Conservation (phyloP, 2,797 vertebrate genomes). For the Naso thynnoides region DNA sequence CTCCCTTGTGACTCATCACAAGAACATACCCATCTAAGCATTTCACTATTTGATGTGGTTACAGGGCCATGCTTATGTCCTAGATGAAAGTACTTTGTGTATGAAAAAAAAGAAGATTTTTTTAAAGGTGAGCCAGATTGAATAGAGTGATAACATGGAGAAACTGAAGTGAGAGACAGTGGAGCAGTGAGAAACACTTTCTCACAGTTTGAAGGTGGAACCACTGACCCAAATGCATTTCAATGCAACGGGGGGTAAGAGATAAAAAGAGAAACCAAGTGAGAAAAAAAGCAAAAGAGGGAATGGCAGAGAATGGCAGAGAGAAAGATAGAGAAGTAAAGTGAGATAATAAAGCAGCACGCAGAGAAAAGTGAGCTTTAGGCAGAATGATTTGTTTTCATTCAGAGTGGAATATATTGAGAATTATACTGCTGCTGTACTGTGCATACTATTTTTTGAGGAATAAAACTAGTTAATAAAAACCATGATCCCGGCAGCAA, state of each 20-base stretch:
- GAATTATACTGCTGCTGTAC: slow-evolving; percentile 54
- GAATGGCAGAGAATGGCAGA: slow-evolving; percentile 46
- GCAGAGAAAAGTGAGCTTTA: slow-evolving; percentile 68
- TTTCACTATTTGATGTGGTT: slow-evolving; percentile 25
- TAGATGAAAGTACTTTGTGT: slow-evolving; percentile 32
- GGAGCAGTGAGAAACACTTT: slow-evolving; percentile 62
- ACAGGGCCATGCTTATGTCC: background rate
- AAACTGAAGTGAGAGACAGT: slow-evolving; percentile 51
- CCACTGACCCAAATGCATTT: slow-evolving; percentile 84
- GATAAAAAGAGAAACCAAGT: slow-evolving; percentile 44
- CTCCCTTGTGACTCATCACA: slow-evolving; percentile 74
- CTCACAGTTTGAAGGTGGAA: slow-evolving; percentile 71
- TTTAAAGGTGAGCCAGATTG: slow-evolving; percentile 58
- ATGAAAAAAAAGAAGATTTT: slow-evolving; percentile 5
- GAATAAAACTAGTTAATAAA: slow-evolving; percentile 65
- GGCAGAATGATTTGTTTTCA: slow-evolving; percentile 74
- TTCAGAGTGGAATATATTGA: slow-evolving; percentile 60
- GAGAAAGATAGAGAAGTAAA: slow-evolving; percentile 54
- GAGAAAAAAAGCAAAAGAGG: slow-evolving; percentile 49
- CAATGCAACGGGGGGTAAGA: slow-evolving; percentile 69
- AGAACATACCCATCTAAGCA: slow-evolving; percentile 42
- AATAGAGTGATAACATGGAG: slow-evolving; percentile 57
- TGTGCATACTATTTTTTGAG: slow-evolving; percentile 50
- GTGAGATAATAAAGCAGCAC: slow-evolving; percentile 69
- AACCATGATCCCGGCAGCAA: slow-evolving; percentile 55